Percentiles rank a stretch among this genome's conserved stretches.
Conservation (phyloP, 2,797 vertebrate genomes). For the Acrossocheilus wenchowensis region DNA sequence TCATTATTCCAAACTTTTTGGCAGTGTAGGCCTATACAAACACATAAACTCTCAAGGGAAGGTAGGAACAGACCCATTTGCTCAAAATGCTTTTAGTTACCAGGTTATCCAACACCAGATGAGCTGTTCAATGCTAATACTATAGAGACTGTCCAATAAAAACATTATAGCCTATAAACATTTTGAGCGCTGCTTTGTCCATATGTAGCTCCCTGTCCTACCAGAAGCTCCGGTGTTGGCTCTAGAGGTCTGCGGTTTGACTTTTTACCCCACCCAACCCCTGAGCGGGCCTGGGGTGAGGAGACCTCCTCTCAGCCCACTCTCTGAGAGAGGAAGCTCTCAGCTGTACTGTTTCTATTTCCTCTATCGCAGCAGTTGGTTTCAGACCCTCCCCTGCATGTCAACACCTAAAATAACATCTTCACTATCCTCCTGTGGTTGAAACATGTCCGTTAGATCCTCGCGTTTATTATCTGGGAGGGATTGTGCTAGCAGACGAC, state of each 20-base stretch:
- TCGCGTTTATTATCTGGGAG: not conserved
- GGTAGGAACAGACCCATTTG: slow-evolving; percentile 36
- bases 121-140: slow-evolving; percentile 42
- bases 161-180: slow-evolving; percentile 63
- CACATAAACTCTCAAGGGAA: not conserved
- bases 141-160: slow-evolving; percentile 48
- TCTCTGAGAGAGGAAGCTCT: slow-evolving; percentile 26
- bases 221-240: slow-evolving; percentile 51
- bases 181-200: slow-evolving; percentile 61
- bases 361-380: slow-evolving; percentile 14
- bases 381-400: slow-evolving; percentile 7
- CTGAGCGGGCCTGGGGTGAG: not conserved
- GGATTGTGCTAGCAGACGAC: not conserved
- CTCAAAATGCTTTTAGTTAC: slow-evolving; percentile 57
- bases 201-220: slow-evolving; percentile 46
- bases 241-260: slow-evolving; percentile 52
- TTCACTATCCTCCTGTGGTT: slow-evolving; percentile 17
- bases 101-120: slow-evolving; percentile 56
- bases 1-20: not conserved
- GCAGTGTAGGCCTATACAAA: not conserved
- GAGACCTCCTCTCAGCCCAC: slow-evolving; percentile 9
- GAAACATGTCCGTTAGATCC: not conserved
- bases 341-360: slow-evolving; percentile 16
- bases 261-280: slow-evolving; percentile 35
- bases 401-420: slow-evolving; percentile 42